These are phyloP conservation scores for Caenorhabditis imperialis DNA, from an alignment of 2,888 invertebrate genomes.

Conservation along the genomic window DNA sequence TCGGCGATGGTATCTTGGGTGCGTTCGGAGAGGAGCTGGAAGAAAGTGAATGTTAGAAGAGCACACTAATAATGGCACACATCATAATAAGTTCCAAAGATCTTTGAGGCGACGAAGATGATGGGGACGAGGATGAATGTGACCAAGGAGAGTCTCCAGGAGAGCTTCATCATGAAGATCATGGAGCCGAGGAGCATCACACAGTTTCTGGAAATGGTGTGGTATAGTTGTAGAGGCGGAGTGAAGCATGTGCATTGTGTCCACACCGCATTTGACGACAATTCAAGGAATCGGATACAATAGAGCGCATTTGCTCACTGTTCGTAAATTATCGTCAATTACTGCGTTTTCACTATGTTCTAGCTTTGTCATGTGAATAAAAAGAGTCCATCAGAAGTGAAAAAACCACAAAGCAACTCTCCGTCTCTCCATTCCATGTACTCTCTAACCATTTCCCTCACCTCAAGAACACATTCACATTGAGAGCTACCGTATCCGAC, in stretches of 20 bases:
- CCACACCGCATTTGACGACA: no score
- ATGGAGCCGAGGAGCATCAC: slow-evolving; percentile 79
- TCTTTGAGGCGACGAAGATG: slow-evolving; percentile 78
- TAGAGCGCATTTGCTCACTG: no score
- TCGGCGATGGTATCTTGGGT: slow-evolving; percentile 79
- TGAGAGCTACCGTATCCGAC: slow-evolving; percentile 79
- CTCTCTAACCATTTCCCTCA: slow-evolving; percentile 5
- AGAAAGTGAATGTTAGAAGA: neutral
- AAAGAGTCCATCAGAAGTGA: no score
- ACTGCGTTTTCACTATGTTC: no score
- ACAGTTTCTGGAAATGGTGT: slow-evolving; percentile 75
- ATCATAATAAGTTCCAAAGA: slow-evolving; percentile 80
- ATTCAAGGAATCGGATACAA: no score
- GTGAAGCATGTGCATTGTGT: no score
- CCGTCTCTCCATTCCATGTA: neutral
- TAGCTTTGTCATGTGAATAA: no score
- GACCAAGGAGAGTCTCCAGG: slow-evolving; percentile 79
- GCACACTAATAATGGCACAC: slow-evolving; percentile 60
- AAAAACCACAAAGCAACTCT: slow-evolving; percentile 7
- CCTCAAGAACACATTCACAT: slow-evolving; percentile 79
- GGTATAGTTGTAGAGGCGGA: no score
- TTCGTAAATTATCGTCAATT: no score
- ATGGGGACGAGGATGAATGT: slow-evolving; percentile 80
- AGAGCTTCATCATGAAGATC: slow-evolving; percentile 79
- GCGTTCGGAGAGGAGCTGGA: slow-evolving; percentile 75